Percentiles rank a stretch among this genome's conserved stretches.
These are phyloP conservation scores for Choloepus didactylus DNA, from an alignment of 2,797 vertebrate genomes.

Conservation along the genomic window DNA sequence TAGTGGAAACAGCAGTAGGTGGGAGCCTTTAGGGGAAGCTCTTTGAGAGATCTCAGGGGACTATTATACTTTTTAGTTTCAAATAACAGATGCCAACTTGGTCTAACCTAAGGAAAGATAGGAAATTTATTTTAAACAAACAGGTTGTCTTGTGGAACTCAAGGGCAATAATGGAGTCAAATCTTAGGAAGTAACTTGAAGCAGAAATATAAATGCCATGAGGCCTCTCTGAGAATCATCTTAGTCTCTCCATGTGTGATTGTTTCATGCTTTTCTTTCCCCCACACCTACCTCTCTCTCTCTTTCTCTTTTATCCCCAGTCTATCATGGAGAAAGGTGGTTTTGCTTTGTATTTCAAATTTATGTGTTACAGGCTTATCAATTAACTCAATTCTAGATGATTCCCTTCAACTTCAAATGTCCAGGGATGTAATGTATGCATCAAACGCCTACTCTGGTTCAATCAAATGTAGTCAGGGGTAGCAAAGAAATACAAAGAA, in stretches of 20 bases:
- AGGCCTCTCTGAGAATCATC: neutral
- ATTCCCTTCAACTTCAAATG: neutral
- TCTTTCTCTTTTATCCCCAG: neutral
- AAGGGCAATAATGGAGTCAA: constrained; percentile 12
- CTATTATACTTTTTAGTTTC: constrained; percentile 29
- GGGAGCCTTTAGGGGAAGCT: constrained; percentile 50
- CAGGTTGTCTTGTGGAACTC: neutral
- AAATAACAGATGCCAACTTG: constrained; percentile 55
- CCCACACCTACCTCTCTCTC: neutral
- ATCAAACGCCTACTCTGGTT: neutral
- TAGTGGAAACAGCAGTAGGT: constrained; percentile 13
- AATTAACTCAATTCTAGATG: neutral
- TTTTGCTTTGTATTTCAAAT: neutral
- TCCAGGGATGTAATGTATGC: neutral
- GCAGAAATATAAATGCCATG: neutral
- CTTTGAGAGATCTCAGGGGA: constrained; percentile 48
- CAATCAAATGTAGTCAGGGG: neutral
- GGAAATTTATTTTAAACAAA: constrained; percentile 61
- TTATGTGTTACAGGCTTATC: neutral
- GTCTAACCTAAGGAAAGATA: constrained; percentile 32
- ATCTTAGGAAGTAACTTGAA: neutral
- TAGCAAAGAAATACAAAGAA: neutral
- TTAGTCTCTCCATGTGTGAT: neutral
- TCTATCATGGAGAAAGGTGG: neutral
- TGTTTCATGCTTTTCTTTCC: neutral